Conservation (phyloP, 2,888 invertebrate species). For the Petrolisthes cinctipes region DNA sequence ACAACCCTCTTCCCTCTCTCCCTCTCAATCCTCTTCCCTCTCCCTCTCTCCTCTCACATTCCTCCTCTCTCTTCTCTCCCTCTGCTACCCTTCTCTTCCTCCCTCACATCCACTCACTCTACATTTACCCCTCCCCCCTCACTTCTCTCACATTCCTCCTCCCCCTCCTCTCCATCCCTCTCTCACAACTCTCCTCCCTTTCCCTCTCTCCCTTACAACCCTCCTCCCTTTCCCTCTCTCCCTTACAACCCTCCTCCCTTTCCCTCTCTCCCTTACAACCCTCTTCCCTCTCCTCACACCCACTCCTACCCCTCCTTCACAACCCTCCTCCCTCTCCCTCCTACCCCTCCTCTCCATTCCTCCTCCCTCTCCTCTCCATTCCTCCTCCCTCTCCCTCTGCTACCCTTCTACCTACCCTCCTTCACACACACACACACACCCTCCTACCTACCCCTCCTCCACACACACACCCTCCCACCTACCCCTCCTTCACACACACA, state of each 20-base stretch:
- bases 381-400: not conserved
- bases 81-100: not conserved
- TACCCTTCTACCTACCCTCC: not conserved
- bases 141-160: not conserved
- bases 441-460: not conserved
- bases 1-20: not conserved
- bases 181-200: not conserved
- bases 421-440: not conserved
- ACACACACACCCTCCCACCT: not conserved
- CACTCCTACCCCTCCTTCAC: not conserved
- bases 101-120: not conserved
- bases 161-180: not conserved
- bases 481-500: not conserved
- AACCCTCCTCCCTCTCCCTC: constrained; percentile 5
- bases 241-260: not conserved
- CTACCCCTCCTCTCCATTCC: not conserved
- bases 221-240: not conserved
- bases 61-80: not conserved
- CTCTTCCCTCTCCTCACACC: not conserved
- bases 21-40: not conserved
- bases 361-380: not conserved
- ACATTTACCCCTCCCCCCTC: not conserved
- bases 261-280: not conserved
- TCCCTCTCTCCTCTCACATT: not conserved
- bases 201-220: not conserved